Base-by-base conservation (phyloP, 1,140 invertebrate species). In the Meloidogyne exigua region DNA sequence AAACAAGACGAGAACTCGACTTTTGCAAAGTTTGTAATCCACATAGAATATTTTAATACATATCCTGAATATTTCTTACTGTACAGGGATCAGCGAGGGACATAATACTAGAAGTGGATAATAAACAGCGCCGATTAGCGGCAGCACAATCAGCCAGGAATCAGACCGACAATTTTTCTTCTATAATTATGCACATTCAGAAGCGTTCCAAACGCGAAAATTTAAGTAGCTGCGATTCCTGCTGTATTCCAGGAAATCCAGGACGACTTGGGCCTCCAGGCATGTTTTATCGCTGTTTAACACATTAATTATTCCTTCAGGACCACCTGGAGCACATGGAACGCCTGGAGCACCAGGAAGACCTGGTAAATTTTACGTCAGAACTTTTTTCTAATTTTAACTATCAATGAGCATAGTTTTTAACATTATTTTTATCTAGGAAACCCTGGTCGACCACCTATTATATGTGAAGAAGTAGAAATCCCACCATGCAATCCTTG, bases 381-480 rank as follows among this genome's bases (percentile, higher is more conserved):
- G 28, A 32, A 32, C n/a, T n/a, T n/a, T n/a, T n/a, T n/a, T n/a
- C n/a, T n/a, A n/a, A n/a, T n/a, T n/a, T n/a, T n/a, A n/a, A n/a
- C n/a, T n/a, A n/a, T n/a, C n/a, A n/a, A n/a, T n/a, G n/a, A 39
- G 2, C 15, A 4, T 25, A 13, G n/a, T 57, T n/a, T 28, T 49
- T 18, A 44, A 71, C 21, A 13, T 23, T 13, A 15, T 49, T 26
- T 18, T 11, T 77, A 12, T 69, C 7, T 36, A 76, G 68, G 71
- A 12, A 23, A 15, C 12, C 42, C 76, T 18, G 76, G 76, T 10
- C 79, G 84, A 5, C 84, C 84, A 26, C 85, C 83, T 23, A 83
- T 87, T 71, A 85, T 85, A 67, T 86, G 85, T 74, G 85, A 82
- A 75, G 84, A 85, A 70, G 73, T 86, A 15, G 83, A 85, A 15